A percentile compares a stretch with the other conserved stretches of the same genome.
Conservation (phyloP, 2,113 vertebrate genomes). For the Oenanthe oenanthe region DNA sequence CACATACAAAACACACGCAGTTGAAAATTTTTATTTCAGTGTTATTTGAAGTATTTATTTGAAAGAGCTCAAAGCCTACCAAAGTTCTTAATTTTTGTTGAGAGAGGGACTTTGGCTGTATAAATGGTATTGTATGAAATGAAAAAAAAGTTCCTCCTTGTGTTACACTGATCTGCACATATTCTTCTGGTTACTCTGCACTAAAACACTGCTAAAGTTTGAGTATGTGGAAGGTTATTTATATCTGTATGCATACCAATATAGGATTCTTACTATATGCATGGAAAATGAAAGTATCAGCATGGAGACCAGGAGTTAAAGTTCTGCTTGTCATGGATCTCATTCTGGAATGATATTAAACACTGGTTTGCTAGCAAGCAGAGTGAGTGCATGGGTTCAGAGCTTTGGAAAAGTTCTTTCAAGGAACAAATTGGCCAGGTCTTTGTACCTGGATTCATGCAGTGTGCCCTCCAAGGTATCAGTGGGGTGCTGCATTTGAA, state of each 20-base stretch:
- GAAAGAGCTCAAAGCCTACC: neutral
- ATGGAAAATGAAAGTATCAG: neutral
- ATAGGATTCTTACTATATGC: neutral
- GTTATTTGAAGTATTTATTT: neutral
- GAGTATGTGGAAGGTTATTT: neutral
- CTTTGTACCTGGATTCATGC: neutral
- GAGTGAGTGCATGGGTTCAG: neutral
- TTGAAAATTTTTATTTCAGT: neutral
- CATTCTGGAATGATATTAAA: neutral
- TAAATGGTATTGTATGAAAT: neutral
- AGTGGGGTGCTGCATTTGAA: neutral
- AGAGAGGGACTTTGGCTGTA: neutral
- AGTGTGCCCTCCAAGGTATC: accelerated
- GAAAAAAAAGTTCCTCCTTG: neutral
- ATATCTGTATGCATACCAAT: neutral
- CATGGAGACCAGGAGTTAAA: neutral
- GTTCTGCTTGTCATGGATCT: neutral
- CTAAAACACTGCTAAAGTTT: neutral
- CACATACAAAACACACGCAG: neutral
- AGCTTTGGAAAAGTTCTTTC: neutral
- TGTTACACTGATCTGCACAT: neutral
- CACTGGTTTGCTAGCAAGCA: neutral
- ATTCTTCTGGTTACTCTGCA: neutral
- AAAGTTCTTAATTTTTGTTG: neutral
- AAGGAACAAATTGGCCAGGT: neutral